Evolutionary conservation across 2,797 vertebrate species (phyloP).

Genomic region (Lagorchestes hirsutus): DNA sequence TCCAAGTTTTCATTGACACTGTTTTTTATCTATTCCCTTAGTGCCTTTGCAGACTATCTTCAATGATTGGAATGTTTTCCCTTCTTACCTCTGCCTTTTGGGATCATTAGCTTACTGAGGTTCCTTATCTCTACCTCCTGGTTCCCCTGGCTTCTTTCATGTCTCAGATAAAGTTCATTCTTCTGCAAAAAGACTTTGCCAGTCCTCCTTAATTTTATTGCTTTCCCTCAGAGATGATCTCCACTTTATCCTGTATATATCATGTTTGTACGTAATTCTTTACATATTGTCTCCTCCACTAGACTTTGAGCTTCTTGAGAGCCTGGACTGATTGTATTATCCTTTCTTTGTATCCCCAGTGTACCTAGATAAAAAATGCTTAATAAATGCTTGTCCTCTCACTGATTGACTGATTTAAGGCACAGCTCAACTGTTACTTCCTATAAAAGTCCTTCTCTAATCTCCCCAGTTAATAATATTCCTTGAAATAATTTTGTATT

Average conservation of each 20-base stretch:
- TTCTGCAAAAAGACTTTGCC: not conserved
- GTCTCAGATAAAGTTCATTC: not conserved
- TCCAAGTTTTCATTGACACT: not conserved
- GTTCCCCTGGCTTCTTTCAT: not conserved
- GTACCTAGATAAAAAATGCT: not conserved
- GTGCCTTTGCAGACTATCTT: not conserved
- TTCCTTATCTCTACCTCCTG: not conserved
- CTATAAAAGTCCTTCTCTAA: not conserved
- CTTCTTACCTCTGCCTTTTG: not conserved
- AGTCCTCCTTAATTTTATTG: not conserved
- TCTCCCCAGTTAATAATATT: not conserved
- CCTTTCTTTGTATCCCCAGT: not conserved
- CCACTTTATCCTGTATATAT: not conserved
- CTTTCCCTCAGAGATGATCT: not conserved
- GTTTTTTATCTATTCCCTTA: not conserved
- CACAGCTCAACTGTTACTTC: not conserved
- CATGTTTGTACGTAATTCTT: not conserved
- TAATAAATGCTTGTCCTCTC: not conserved
- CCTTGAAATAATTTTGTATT: not conserved
- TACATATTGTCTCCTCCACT: not conserved
- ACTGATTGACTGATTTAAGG: slow-evolving; percentile 2
- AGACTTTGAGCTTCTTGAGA: not conserved
- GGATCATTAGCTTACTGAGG: not conserved
- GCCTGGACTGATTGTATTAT: not conserved
- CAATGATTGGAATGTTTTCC: not conserved